These are phyloP conservation scores for Corythornis madagascariensis DNA, from an alignment of 2,113 vertebrate species.

Conservation along the genomic window DNA sequence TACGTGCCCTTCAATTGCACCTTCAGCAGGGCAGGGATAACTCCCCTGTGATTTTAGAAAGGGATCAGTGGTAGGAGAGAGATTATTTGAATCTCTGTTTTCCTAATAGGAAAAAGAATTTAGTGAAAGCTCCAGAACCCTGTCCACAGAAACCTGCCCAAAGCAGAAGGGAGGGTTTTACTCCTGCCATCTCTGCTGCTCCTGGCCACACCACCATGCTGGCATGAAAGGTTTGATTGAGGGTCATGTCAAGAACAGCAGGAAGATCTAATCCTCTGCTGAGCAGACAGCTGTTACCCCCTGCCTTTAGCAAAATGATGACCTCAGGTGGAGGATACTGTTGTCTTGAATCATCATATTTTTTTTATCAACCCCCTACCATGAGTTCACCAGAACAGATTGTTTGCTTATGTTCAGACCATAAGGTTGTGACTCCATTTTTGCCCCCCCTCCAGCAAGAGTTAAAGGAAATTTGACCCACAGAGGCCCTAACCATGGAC, in stretches of 20 bases:
- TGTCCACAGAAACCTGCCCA: neutral
- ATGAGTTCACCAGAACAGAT: neutral
- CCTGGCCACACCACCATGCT: rapidly evolving
- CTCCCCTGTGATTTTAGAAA: neutral
- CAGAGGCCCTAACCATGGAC: neutral
- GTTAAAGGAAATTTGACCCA: neutral
- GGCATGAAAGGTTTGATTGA: slow-evolving; percentile 31
- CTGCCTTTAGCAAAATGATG: neutral
- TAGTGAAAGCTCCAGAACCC: neutral
- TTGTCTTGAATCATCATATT: slow-evolving; percentile 25
- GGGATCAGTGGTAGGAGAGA: neutral
- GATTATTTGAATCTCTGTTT: neutral
- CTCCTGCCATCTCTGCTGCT: neutral
- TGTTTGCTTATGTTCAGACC: slow-evolving; percentile 8
- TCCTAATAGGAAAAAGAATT: neutral
- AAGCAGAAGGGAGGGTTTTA: neutral
- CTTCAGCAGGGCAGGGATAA: neutral
- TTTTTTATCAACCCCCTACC: neutral
- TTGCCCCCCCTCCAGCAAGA: neutral
- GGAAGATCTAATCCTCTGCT: neutral
- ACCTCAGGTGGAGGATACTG: neutral
- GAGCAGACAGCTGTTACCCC: slow-evolving; percentile 4
- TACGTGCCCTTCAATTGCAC: neutral
- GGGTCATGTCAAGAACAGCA: neutral
- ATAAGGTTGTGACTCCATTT: neutral